A percentile compares a stretch with the other conserved stretches of the same genome.
Conservation (phyloP, 1,140 invertebrate genomes). For the Geopemphigus sp. region DNA sequence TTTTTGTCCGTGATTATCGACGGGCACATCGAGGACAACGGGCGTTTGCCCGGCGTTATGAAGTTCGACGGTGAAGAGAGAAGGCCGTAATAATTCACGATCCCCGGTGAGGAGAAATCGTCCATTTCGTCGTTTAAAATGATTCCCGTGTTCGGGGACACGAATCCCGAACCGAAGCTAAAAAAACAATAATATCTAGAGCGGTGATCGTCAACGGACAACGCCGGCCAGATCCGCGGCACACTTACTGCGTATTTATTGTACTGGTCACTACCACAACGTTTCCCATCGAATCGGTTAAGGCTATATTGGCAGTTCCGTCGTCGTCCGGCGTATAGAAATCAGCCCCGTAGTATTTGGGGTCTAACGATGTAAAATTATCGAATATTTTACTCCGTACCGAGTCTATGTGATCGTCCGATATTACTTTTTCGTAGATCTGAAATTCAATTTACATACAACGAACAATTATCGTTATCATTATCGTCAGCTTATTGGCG, state of each 20-base stretch:
- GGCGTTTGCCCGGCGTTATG: constrained; percentile 74
- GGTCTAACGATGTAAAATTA: constrained; percentile 66
- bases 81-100: constrained; percentile 73
- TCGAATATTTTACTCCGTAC: constrained; percentile 69
- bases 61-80: constrained; percentile 79
- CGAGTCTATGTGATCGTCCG: constrained; percentile 62
- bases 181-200: constrained; percentile 51
- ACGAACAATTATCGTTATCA: no score
- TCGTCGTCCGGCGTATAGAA: constrained; percentile 62
- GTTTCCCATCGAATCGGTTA: constrained; percentile 79
- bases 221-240: no score
- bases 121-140: constrained; percentile 95
- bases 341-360: constrained; percentile 69
- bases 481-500: background rate
- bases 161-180: constrained; percentile 73
- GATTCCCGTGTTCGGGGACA: constrained; percentile 77
- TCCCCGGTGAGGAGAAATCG: constrained; percentile 83
- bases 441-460: background rate
- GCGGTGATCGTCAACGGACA: background rate
- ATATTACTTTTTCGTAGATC: constrained; percentile 58
- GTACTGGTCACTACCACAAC: constrained; percentile 87
- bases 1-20: constrained; percentile 69
- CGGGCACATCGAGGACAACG: constrained; percentile 88
- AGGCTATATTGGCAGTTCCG: constrained; percentile 83
- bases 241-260: constrained; percentile 34